Percentiles rank a stretch among this genome's conserved stretches.
phyloP scores from a whole-genome alignment of 2,888 invertebrate genomes.

The Seira ritae region DNA sequence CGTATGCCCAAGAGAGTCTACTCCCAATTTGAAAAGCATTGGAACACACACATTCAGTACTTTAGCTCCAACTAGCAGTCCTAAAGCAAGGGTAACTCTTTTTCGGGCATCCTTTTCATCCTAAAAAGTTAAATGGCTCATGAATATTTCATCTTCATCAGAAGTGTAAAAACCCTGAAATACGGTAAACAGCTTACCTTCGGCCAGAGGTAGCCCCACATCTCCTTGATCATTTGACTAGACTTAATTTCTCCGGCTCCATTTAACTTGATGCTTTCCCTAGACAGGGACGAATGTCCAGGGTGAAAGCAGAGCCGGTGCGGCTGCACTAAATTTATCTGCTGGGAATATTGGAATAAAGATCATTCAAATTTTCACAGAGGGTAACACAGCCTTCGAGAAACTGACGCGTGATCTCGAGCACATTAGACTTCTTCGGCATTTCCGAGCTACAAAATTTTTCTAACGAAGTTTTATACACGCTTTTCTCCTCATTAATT shows the following conservation, averaged over 20 bases:
- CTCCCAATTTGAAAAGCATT: conserved; percentile 94
- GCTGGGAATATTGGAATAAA: conserved; percentile 7
- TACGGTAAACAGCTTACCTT: too few relatives aligned
- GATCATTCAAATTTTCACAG: conserved; percentile 42
- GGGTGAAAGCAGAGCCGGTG: conserved; percentile 93
- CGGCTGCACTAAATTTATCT: conserved; percentile 75
- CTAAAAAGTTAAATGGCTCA: conserved; percentile 75
- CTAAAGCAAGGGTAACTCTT: conserved; percentile 89
- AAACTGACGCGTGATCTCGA: conserved; percentile 25
- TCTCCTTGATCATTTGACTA: conserved; percentile 88
- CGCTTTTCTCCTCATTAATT: conserved; percentile 31
- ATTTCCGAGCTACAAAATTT: not conserved
- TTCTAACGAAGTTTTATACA: not conserved
- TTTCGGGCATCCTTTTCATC: conserved; percentile 85
- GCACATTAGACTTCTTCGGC: not conserved
- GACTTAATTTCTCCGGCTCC: conserved; percentile 80
- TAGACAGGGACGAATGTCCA: conserved; percentile 82
- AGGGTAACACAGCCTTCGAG: conserved; percentile 34
- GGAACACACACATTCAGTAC: conserved; percentile 94
- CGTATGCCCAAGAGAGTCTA: conserved; percentile 88
- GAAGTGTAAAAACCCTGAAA: too few relatives aligned
- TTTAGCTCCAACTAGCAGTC: conserved; percentile 88
- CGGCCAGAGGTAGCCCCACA: conserved; percentile 97
- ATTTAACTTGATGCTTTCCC: conserved; percentile 74
- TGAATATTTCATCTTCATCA: not conserved